These are phyloP conservation scores for Thera obeliscata DNA, from an alignment of 2,888 invertebrate species.

Conservation along the genomic window DNA sequence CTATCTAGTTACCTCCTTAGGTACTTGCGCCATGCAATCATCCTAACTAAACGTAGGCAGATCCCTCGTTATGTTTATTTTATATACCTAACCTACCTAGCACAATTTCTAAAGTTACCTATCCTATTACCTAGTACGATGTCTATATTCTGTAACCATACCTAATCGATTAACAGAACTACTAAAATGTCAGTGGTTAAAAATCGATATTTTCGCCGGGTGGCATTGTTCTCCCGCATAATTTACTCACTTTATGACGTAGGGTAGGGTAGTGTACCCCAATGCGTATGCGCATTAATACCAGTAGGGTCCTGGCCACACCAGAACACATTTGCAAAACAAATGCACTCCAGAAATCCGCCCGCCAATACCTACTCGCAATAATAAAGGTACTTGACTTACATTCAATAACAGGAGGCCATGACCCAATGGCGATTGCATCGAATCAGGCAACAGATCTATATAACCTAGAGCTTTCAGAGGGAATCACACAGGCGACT, in stretches of 20 bases:
- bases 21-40: slow-evolving; percentile 39
- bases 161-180: no score
- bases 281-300: slow-evolving; percentile 65
- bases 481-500: no score
- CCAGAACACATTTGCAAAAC: not conserved
- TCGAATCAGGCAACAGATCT: slow-evolving; percentile 3
- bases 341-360: slow-evolving; percentile 1
- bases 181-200: no score
- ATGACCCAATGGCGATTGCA: slow-evolving; percentile 25
- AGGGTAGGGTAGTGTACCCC: slow-evolving; percentile 65
- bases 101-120: no score
- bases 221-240: slow-evolving; percentile 67
- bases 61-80: no score
- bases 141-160: no score
- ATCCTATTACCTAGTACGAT: no score
- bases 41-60: slow-evolving; percentile 42
- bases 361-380: not conserved
- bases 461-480: slow-evolving; percentile 7
- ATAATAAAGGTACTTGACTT: slow-evolving; percentile 27
- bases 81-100: no score
- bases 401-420: slow-evolving; percentile 24
- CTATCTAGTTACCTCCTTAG: no score
- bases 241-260: slow-evolving; percentile 59
- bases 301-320: slow-evolving; percentile 38
- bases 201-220: no score